These are phyloP conservation scores for Ibidorhyncha struthersii DNA, from an alignment of 2,113 vertebrate genomes.

Conservation along the genomic window DNA sequence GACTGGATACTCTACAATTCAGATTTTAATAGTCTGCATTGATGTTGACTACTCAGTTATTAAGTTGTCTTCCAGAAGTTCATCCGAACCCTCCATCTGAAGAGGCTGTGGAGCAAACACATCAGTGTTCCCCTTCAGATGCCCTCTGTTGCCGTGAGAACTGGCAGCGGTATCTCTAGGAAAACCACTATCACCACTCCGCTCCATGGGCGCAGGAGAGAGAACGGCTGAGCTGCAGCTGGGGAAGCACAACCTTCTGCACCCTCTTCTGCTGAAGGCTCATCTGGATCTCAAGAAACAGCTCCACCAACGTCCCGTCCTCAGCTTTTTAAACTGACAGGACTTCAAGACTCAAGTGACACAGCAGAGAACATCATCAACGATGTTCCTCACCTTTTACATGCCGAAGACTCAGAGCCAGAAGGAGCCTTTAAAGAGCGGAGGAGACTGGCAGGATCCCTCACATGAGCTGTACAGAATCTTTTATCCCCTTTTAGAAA, in stretches of 20 bases:
- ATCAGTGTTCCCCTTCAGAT: background rate
- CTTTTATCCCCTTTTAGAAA: background rate
- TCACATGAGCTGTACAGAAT: background rate
- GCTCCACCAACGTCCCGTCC: background rate
- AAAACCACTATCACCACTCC: background rate
- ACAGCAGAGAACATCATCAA: background rate
- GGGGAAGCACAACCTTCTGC: background rate
- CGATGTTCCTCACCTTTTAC: background rate
- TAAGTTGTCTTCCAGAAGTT: constrained; percentile 52
- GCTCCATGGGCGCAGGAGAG: background rate
- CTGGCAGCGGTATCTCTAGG: background rate
- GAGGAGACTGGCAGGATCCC: background rate
- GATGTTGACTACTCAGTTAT: constrained; percentile 42
- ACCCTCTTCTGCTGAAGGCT: background rate
- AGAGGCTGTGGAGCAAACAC: background rate
- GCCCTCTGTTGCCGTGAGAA: background rate
- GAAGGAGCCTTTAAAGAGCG: background rate
- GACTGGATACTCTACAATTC: constrained; percentile 24
- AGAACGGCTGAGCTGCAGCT: background rate
- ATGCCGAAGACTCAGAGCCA: background rate
- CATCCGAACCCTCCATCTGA: background rate
- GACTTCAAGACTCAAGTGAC: fast-evolving
- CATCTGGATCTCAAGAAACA: background rate
- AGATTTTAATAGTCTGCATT: background rate
- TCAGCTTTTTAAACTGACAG: background rate